Conservation (phyloP, 2,113 vertebrate genomes). For the Heterotis niloticus region DNA sequence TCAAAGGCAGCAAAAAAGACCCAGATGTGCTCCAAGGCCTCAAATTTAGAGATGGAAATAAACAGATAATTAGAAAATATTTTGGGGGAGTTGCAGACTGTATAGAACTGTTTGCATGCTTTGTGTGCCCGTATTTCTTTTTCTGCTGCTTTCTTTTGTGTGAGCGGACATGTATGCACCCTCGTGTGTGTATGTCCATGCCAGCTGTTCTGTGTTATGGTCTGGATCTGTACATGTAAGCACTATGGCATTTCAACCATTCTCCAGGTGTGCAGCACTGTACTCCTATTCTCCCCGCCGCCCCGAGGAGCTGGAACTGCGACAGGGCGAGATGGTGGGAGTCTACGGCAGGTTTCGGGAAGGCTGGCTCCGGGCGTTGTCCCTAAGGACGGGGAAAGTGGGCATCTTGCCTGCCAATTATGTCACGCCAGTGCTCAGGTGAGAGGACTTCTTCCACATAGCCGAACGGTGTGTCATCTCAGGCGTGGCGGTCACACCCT, state of each 20-base stretch:
- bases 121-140: background rate
- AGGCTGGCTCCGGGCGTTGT: slow-evolving; percentile 86
- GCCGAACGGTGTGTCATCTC: no score
- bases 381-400: slow-evolving; percentile 81
- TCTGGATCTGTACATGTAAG: background rate
- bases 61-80: background rate
- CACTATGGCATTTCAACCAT: background rate
- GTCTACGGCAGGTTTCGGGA: slow-evolving; percentile 83
- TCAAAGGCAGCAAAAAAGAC: background rate
- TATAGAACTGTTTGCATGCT: background rate
- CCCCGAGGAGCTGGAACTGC: slow-evolving; percentile 81
- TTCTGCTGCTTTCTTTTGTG: background rate
- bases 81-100: background rate
- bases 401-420: slow-evolving; percentile 86
- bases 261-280: slow-evolving; percentile 77
- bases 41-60: background rate
- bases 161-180: background rate
- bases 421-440: slow-evolving; percentile 86
- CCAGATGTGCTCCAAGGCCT: background rate
- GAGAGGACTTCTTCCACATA: slow-evolving; percentile 23
- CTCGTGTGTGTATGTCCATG: background rate
- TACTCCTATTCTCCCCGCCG: slow-evolving; percentile 74
- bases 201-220: background rate
- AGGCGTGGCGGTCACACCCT: background rate
- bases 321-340: slow-evolving; percentile 86